Evolutionary conservation across 2,113 vertebrate species (phyloP).

Genomic region (Halcyon malimbica): DNA sequence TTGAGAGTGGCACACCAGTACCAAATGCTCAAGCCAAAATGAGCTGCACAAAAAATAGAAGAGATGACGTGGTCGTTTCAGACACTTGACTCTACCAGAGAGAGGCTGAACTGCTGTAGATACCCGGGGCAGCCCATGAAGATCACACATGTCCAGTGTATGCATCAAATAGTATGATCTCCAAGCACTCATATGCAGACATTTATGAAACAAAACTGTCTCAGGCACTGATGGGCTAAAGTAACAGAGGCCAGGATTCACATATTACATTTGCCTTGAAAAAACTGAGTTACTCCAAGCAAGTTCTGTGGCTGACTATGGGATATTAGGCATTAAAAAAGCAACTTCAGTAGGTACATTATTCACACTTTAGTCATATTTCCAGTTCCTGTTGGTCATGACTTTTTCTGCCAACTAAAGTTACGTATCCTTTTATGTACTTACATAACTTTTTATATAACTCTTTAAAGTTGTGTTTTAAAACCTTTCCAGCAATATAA

Average conservation of each 20-base stretch:
- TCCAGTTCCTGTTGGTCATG: not conserved
- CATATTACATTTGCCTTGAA: not conserved
- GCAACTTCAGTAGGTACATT: not conserved
- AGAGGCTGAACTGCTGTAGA: not conserved
- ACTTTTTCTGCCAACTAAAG: not conserved
- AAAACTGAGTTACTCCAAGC: not conserved
- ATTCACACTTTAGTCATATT: not conserved
- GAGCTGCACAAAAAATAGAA: not conserved
- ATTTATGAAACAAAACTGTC: not conserved
- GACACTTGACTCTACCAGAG: not conserved
- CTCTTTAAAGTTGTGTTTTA: not conserved
- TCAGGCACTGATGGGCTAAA: not conserved
- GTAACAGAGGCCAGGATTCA: not conserved
- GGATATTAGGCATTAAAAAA: not conserved
- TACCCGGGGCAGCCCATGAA: not conserved
- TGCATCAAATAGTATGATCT: not conserved
- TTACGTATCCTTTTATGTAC: not conserved
- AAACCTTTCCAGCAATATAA: slow-evolving; percentile 4
- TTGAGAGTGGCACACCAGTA: not conserved
- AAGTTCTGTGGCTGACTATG: not conserved
- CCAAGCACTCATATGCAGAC: accelerated
- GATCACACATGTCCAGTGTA: not conserved
- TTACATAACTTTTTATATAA: slow-evolving; percentile 21
- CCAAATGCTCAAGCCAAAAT: slow-evolving; percentile 32
- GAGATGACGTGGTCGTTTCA: not conserved